These are phyloP conservation scores for Columba janthina DNA, from an alignment of 2,113 vertebrate species.

Conservation along the genomic window DNA sequence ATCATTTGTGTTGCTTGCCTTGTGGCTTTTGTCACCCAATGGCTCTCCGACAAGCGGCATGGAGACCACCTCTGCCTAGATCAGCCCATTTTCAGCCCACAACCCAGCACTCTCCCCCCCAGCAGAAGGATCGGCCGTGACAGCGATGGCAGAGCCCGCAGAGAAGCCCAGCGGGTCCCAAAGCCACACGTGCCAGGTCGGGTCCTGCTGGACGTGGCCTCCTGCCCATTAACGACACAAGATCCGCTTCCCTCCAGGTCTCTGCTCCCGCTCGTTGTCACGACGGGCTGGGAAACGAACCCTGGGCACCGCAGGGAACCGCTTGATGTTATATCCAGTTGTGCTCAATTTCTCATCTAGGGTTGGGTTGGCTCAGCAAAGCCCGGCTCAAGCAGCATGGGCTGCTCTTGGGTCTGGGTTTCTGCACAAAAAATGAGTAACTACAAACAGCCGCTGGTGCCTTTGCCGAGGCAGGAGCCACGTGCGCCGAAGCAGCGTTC, in stretches of 20 bases:
- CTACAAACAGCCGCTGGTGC: neutral
- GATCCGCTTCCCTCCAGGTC: neutral
- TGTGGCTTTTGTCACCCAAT: neutral
- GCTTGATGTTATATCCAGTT: neutral
- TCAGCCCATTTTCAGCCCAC: neutral
- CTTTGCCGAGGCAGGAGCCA: neutral
- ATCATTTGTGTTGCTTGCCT: accelerated
- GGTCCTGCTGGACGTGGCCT: neutral
- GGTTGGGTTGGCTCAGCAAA: neutral
- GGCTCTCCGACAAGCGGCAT: neutral
- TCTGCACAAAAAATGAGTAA: neutral
- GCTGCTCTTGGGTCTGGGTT: neutral
- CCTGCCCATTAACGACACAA: neutral
- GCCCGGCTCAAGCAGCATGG: neutral
- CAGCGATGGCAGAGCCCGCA: neutral
- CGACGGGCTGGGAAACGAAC: accelerated
- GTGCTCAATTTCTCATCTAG: neutral
- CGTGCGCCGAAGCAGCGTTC: neutral
- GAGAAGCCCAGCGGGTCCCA: neutral
- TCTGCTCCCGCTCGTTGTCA: accelerated
- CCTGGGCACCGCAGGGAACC: neutral
- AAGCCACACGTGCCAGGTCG: neutral
- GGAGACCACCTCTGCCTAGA: neutral
- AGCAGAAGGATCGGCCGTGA: accelerated
- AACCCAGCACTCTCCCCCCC: neutral